Base-by-base conservation (phyloP, 2,888 invertebrate species). In the Plagodis dolabraria region DNA sequence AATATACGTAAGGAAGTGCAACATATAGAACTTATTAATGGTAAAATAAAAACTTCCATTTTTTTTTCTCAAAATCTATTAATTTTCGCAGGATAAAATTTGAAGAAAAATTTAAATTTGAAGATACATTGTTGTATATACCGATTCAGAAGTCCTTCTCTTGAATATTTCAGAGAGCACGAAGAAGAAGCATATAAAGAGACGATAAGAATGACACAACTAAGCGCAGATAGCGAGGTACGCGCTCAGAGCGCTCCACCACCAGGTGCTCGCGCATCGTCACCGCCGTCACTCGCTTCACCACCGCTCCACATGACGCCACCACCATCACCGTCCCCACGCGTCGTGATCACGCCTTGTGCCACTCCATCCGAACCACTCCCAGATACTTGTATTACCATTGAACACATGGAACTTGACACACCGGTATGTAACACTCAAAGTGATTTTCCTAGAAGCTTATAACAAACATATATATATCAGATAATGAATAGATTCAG, bases 341-440 rank as follows among this genome's bases (percentile, higher is more conserved):
- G 10, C 40, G 40, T 40, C 40, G 8, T 40, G 55, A 43, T 46
- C 44, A 54, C 65, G 7, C 58, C 58, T 10, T 35, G 51, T 7
- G 42, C 43, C 8, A 45, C 57, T 6, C 35, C 57, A 0, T 36
- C 47, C 9, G 51, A 47, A 2, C 11, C 43, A 36, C 61, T 70
- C 43, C 63, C 72, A 10, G 85, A 87, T 63, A 88, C 86, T 2
- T 78, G 76, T 63, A 82, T 89, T 65, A 82, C 80, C 47, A 83
- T 88, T 62, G 87, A 87, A 53, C 69, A 46, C 5, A 34, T 52
- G 5, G 52, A 56, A 65, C 76, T 53, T 8, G 58, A 60, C 6
- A 43, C 60, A n/a, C 49, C 43, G 56, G 60, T 61, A 53, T 48
- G 5, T 38, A 38, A 38, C 38, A 22, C 4, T 1, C 22, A 4